phyloP scores from a whole-genome alignment of 2,797 vertebrate genomes.

The Aythya fuligula region DNA sequence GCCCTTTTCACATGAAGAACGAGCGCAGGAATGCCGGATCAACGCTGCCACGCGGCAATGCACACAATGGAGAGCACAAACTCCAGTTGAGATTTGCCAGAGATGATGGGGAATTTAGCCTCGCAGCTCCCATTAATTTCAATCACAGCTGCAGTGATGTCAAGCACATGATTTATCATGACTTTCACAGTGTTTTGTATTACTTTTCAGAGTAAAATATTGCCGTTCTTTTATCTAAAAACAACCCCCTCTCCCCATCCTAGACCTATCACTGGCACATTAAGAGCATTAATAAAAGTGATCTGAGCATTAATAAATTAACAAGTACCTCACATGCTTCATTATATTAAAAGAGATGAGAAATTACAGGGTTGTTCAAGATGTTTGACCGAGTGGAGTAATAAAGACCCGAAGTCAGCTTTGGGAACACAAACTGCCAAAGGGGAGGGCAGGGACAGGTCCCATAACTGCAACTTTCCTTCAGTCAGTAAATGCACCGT shows the following conservation, averaged over 20 bases:
- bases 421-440: not conserved
- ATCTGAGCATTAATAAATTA: not conserved
- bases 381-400: not conserved
- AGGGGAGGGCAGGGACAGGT: not conserved
- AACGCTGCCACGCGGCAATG: not conserved
- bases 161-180: not conserved
- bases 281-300: conserved; percentile 3
- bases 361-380: not conserved
- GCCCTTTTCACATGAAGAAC: conserved; percentile 14
- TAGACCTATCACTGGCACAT: not conserved
- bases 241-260: not conserved
- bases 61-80: not conserved
- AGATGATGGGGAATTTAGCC: not conserved
- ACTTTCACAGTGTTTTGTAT: not conserved
- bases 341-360: not conserved
- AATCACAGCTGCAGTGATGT: not conserved
- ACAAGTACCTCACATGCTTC: not conserved
- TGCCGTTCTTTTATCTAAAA: not conserved
- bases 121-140: not conserved
- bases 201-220: conserved; percentile 37
- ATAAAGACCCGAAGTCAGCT: not conserved
- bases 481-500: accelerated
- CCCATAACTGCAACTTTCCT: not conserved
- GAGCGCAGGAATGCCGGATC: not conserved
- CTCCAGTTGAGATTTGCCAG: not conserved